A percentile compares a stretch with the other conserved stretches of the same genome.
phyloP scores from a whole-genome alignment of 2,113 vertebrate genomes.

The Sinocyclocheilus grahami region DNA sequence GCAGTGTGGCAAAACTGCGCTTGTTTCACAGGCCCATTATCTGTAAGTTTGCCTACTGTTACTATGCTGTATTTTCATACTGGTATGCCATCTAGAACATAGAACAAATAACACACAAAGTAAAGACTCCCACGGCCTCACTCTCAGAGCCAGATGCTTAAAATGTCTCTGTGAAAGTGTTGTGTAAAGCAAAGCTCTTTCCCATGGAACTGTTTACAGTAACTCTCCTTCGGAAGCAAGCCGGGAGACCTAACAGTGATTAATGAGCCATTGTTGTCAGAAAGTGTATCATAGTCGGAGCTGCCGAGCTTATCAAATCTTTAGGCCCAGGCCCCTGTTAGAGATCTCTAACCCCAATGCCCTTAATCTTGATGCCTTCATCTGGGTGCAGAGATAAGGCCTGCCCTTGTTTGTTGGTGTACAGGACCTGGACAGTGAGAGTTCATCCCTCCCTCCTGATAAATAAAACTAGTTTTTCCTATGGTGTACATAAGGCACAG shows the following conservation, averaged over 20 bases:
- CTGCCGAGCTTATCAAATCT: conserved; percentile 77
- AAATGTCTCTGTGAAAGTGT: conserved; percentile 63
- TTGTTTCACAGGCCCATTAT: not conserved
- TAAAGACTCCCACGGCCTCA: conserved; percentile 56
- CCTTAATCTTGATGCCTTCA: conserved; percentile 74
- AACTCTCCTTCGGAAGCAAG: conserved; percentile 39
- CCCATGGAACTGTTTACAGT: conserved; percentile 59
- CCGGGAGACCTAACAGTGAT: conserved; percentile 66
- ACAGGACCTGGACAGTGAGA: conserved; percentile 77
- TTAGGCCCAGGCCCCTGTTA: conserved; percentile 73
- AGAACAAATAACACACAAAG: conserved; percentile 55
- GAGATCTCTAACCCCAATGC: conserved; percentile 74
- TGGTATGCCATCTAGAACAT: conserved; percentile 6
- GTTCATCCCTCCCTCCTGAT: conserved; percentile 87
- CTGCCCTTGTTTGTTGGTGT: conserved; percentile 72
- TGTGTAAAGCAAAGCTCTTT: conserved; percentile 56
- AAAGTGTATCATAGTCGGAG: conserved; percentile 77
- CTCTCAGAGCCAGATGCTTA: conserved; percentile 62
- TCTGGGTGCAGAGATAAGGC: conserved; percentile 73
- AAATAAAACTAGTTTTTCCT: conserved; percentile 83
- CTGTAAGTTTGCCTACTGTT: not conserved
- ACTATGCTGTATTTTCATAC: not conserved
- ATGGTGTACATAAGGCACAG: not conserved
- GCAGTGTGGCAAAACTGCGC: too few species aligned
- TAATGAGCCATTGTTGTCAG: conserved; percentile 81